A percentile compares a stretch with the other conserved stretches of the same genome.
Evolutionary conservation across 2,888 invertebrate species (phyloP).

Genomic region (Netelia fuscicornis): DNA sequence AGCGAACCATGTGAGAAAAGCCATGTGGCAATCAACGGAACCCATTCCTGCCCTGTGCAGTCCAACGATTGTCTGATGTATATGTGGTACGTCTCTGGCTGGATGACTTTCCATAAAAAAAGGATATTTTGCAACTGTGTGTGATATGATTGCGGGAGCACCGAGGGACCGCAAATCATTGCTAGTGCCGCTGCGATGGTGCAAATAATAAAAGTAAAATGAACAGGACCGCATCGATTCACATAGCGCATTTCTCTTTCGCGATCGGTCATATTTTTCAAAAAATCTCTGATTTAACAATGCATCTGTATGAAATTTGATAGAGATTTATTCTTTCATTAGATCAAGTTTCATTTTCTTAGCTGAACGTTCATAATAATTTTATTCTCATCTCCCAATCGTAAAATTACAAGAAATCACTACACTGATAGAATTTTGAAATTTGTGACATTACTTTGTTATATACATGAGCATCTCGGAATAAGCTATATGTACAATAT

Average conservation of each 20-base stretch:
- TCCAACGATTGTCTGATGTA: constrained; percentile 58
- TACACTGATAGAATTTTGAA: too few relatives aligned
- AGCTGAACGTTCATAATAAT: too few relatives aligned
- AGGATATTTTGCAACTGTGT: constrained; percentile 65
- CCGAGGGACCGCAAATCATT: constrained; percentile 69
- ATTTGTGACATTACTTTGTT: too few relatives aligned
- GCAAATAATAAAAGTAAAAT: constrained; percentile 60
- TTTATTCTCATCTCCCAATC: too few relatives aligned
- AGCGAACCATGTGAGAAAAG: constrained; percentile 70
- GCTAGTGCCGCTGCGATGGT: constrained; percentile 60
- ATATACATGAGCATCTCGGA: too few relatives aligned
- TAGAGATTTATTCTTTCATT: background rate
- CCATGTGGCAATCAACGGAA: constrained; percentile 47
- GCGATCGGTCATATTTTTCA: constrained; percentile 47
- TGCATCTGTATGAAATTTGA: background rate
- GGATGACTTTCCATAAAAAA: constrained; percentile 52
- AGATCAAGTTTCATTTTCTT: too few relatives aligned
- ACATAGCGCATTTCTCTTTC: constrained; percentile 67
- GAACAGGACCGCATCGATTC: constrained; percentile 58
- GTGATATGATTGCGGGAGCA: constrained; percentile 61
- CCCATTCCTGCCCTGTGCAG: constrained; percentile 59
- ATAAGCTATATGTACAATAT: too few relatives aligned
- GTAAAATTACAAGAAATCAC: too few relatives aligned
- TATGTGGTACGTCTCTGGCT: constrained; percentile 33
- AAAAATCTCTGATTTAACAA: constrained; percentile 67